Base-by-base conservation (phyloP, 1,140 invertebrate species). In the Cheumatopsyche charites region DNA sequence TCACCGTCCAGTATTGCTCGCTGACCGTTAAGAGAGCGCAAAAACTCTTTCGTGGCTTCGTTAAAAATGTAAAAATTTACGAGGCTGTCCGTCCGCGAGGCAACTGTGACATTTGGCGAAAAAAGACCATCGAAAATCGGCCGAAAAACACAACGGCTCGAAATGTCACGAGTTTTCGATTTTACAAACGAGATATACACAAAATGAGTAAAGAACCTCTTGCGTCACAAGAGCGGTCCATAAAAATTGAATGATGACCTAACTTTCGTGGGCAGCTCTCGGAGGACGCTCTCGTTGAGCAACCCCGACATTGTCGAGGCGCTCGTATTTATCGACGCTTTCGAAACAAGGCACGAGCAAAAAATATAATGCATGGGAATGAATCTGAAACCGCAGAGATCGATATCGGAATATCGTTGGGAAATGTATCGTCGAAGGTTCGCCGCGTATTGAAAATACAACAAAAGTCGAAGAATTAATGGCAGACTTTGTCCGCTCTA, bases 41-140 rank as follows among this genome's bases (percentile, higher is more conserved):
- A 36, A 36, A 36, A 36, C 9, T 4, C 9, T 9, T 36, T 36
- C 3, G 9, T 4, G 15, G 26, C 61, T 62, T 62, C 62, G 23
- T 67, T 67, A 67, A 67, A 67, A 67, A 41, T 67, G 63, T 45
- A 55, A 49, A 47, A 68, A 68, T 55, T 68, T 68, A 68, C 23
- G 47, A 68, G 47, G 47, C 7, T 47, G 23, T 29, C 25, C 47
- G 66, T 26, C 42, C 42, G 19, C 29, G 25, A 67, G 65, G 43
- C 66, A 68, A 68, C 66, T 43, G 65, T 67, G 66, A 68, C 66
- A 68, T 68, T 68, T 68, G 43, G 19, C 42, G 36, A 68, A n/a
- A n/a, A 58, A 58, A 68, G 26, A 68, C 13, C 42, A 62, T 5
- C 13, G 55, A 58, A 58, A 21, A 58, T 58, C 1, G 36, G 15